Percentiles rank a stretch among this genome's conserved stretches.
phyloP scores from a whole-genome alignment of 1,140 invertebrate genomes.

The Kradibia gibbosae region DNA sequence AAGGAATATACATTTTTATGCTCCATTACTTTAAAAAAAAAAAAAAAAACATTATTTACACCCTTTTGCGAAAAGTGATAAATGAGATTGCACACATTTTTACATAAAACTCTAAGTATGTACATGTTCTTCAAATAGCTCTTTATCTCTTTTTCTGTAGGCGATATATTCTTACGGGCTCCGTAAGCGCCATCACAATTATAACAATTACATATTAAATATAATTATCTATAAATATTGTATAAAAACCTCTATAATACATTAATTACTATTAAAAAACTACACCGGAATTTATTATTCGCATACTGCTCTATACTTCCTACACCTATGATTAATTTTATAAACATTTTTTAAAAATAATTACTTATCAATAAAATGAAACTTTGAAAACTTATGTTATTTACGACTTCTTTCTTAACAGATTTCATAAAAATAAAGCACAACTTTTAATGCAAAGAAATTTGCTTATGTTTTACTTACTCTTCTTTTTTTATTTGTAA shows the following conservation, averaged over 20 bases:
- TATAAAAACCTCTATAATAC: conserved; percentile 72
- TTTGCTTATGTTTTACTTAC: no score
- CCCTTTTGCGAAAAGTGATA: conserved; percentile 47
- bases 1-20: conserved; percentile 39
- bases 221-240: conserved; percentile 72
- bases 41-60: conserved; percentile 37
- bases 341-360: background rate
- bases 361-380: conserved; percentile 26
- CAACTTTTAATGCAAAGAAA: no score
- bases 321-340: conserved; percentile 19
- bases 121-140: conserved; percentile 63
- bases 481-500: no score
- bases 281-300: conserved; percentile 34
- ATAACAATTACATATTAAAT: conserved; percentile 66
- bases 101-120: conserved; percentile 53
- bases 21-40: conserved; percentile 33
- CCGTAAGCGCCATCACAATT: conserved; percentile 66
- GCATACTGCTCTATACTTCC: conserved; percentile 16
- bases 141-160: conserved; percentile 59
- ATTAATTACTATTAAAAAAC: conserved; percentile 69
- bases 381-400: conserved; percentile 1
- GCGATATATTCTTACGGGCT: conserved; percentile 58
- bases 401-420: conserved; percentile 4
- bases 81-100: conserved; percentile 49
- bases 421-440: no score